Evolutionary conservation across 1,140 invertebrate species (phyloP), one percentile per base, ranked within the genome.

Genomic region (Tyrophagus putrescentiae): DNA sequence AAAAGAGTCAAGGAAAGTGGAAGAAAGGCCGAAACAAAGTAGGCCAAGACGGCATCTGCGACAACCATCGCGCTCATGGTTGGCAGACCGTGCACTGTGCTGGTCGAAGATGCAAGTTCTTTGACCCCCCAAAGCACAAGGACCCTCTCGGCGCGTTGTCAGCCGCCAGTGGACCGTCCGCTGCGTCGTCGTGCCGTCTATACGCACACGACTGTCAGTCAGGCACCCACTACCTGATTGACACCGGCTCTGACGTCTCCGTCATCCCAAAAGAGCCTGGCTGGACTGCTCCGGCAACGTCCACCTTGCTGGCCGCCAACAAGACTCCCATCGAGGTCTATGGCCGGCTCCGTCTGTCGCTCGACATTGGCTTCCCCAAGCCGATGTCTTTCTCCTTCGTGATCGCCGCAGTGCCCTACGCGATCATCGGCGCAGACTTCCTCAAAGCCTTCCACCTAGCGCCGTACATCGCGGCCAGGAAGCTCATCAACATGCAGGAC

Each of bases 341-440:
- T 45, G 44, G 42, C 0, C 18, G 33, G 23, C 7, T 21, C 0
- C 33, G 33, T n/a, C 21, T 0, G 39, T n/a, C 33, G 7, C 33
- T 64, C 29, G 39, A 64, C 36, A 31, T 64, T 18, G 32, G 44
- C 13, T 39, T 64, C 1, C 18, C 36, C 0, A 1, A 18, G 31
- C 5, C 23, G 6, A 56, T 64, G 25, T 13, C 5, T 0, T 64
- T 48, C 57, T 32, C 5, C 16, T 64, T 64, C 41, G 16, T 60
- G 13, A 44, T 64, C 1, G 50, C 57, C 4, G 57, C 62, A 32
- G 61, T 64, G 5, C 16, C 18, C 1, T 36, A 63, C 18, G 56
- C 62, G 1, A 64, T 64, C n/a, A 60, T 64, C 21, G 63, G 63
- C 0, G 61, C 56, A 0, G 53, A 64, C 60, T 63, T 64, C 60